Conservation (phyloP, 2,888 invertebrate species). For the Torymus texanus region DNA sequence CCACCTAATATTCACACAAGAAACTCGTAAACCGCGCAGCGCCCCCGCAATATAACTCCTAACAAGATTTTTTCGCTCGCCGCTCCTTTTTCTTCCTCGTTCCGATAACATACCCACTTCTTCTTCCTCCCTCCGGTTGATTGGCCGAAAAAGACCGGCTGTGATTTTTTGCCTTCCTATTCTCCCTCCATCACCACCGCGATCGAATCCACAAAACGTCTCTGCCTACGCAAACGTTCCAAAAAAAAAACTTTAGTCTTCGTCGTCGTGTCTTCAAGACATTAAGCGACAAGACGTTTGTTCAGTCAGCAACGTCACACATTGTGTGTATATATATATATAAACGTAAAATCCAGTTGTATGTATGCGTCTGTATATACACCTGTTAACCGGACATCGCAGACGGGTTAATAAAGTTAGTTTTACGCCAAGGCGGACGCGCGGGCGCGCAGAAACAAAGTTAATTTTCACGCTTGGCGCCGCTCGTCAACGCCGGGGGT, state of each 20-base stretch:
- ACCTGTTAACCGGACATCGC: conserved; percentile 1
- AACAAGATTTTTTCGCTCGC: conserved; percentile 6
- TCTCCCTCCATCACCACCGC: too few relatives aligned
- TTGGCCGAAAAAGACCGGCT: neutral
- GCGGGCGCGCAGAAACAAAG: conserved; percentile 56
- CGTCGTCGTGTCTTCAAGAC: neutral
- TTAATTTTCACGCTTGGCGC: conserved; percentile 60
- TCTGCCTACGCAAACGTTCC: too few relatives aligned
- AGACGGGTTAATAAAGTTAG: conserved; percentile 58
- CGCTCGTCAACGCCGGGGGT: conserved; percentile 48
- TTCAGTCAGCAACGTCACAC: conserved; percentile 1
- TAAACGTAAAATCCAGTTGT: neutral
- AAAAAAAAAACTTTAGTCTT: too few relatives aligned
- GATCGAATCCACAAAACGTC: too few relatives aligned
- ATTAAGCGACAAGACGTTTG: conserved; percentile 42
- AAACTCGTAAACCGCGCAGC: neutral
- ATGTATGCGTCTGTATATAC: conserved; percentile 34
- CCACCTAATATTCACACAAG: too few relatives aligned
- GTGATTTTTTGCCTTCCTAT: too few relatives aligned
- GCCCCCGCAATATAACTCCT: neutral
- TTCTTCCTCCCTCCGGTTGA: neutral
- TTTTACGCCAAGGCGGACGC: conserved; percentile 58
- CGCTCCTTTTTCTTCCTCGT: conserved; percentile 7
- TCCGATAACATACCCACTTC: conserved; percentile 4
- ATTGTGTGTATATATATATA: neutral